phyloP scores from a whole-genome alignment of 92 coral and sea anemone genomes.

The Phymanthus crucifer region DNA sequence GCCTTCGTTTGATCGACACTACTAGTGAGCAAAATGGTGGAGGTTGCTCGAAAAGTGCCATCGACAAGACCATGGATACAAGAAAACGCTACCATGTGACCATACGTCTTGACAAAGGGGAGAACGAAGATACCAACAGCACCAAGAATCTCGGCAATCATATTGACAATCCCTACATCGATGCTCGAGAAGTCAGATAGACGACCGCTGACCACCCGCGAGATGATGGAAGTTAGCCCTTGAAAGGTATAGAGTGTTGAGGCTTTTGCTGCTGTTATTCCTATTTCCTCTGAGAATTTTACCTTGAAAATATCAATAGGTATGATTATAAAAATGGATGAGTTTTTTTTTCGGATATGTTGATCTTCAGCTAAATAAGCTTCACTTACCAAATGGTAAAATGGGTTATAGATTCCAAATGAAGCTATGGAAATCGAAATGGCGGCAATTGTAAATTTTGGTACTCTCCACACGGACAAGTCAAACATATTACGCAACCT shows the following conservation, averaged over 20 bases:
- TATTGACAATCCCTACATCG: slow-evolving; percentile 32
- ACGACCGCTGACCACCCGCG: slow-evolving; percentile 44
- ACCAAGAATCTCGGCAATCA: slow-evolving; percentile 24
- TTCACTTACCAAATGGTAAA: slow-evolving; percentile 55
- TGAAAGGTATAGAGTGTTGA: slow-evolving; percentile 48
- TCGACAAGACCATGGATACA: slow-evolving; percentile 42
- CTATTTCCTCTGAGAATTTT: slow-evolving; percentile 60
- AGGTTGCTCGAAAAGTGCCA: slow-evolving; percentile 43
- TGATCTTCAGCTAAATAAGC: not conserved
- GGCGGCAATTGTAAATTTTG: slow-evolving; percentile 17
- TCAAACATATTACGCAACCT: slow-evolving; percentile 31
- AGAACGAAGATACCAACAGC: slow-evolving; percentile 26
- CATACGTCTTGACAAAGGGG: slow-evolving; percentile 35
- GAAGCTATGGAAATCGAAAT: slow-evolving; percentile 16
- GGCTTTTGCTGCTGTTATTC: slow-evolving; percentile 45
- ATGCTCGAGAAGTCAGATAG: slow-evolving; percentile 39
- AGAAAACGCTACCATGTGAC: slow-evolving; percentile 31
- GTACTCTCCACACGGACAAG: slow-evolving; percentile 57
- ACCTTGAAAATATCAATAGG: slow-evolving; percentile 22
- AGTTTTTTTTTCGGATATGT: not conserved
- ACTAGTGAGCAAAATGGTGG: slow-evolving; percentile 20
- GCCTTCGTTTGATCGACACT: slow-evolving; percentile 40
- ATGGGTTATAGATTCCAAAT: slow-evolving; percentile 37
- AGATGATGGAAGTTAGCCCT: slow-evolving; percentile 43
- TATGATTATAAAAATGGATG: not conserved